phyloP scores from a whole-genome alignment of 2,113 vertebrate genomes.

The Sinocyclocheilus anshuiensis region DNA sequence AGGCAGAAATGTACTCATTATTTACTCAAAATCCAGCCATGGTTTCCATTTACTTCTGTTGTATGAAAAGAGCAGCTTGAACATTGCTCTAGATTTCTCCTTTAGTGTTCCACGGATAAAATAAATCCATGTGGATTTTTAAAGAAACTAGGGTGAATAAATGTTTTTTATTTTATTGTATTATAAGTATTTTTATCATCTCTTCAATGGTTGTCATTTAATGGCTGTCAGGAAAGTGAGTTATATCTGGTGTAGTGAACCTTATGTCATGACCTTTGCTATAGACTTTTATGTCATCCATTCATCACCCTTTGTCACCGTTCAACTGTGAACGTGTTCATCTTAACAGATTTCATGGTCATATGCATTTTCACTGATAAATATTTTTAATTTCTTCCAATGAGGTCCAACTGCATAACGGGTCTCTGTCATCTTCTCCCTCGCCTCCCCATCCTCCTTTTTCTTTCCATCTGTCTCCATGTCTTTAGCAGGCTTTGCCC shows the following conservation, averaged over 20 bases:
- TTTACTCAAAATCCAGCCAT: neutral
- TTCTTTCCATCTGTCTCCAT: constrained; percentile 17
- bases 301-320: neutral
- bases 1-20: neutral
- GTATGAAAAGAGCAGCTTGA: neutral
- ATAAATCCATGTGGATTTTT: neutral
- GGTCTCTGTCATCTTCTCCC: constrained; percentile 29
- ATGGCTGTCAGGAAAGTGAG: constrained; percentile 7
- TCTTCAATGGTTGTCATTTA: neutral
- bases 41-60: neutral
- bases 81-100: neutral
- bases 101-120: neutral
- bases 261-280: neutral
- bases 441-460: neutral
- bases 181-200: neutral
- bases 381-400: constrained; percentile 3
- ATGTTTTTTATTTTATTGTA: neutral
- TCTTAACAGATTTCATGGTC: neutral
- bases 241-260: neutral
- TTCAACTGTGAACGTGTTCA: neutral
- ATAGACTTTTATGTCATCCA: constrained; percentile 14
- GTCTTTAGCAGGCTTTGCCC: constrained; percentile 39
- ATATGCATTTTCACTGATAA: constrained; percentile 4
- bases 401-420: constrained; percentile 11
- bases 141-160: neutral